phyloP scores from a whole-genome alignment of 2,113 vertebrate genomes.

The Pterocles orientalis region DNA sequence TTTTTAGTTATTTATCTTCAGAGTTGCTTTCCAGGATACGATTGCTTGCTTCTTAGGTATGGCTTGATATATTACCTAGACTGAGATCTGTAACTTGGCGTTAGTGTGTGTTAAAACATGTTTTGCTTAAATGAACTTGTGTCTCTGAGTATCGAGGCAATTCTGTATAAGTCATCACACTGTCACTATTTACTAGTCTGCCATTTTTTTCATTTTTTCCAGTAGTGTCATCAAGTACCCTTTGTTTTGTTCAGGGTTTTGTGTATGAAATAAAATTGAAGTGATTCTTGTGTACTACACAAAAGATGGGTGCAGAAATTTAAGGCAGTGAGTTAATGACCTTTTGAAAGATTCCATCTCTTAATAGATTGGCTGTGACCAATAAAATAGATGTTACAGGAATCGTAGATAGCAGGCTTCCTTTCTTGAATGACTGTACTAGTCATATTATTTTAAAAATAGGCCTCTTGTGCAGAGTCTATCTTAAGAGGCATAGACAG shows the following conservation, averaged over 20 bases:
- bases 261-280: background rate
- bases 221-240: background rate
- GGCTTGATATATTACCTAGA: background rate
- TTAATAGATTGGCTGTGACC: background rate
- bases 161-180: background rate
- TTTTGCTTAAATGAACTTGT: background rate
- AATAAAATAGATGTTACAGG: background rate
- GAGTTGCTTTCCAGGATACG: background rate
- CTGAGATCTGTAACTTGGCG: background rate
- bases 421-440: background rate
- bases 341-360: background rate
- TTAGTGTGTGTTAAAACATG: background rate
- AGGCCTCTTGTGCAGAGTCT: fast-evolving
- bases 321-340: background rate
- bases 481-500: background rate
- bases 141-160: background rate
- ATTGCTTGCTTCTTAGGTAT: background rate
- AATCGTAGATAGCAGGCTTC: background rate
- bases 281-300: background rate
- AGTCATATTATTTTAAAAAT: background rate
- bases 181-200: background rate
- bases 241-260: background rate
- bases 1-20: background rate
- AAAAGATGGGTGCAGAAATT: background rate
- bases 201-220: background rate